Evolutionary conservation across 2,113 vertebrate species (phyloP).

Genomic region (Trogon surrucura): DNA sequence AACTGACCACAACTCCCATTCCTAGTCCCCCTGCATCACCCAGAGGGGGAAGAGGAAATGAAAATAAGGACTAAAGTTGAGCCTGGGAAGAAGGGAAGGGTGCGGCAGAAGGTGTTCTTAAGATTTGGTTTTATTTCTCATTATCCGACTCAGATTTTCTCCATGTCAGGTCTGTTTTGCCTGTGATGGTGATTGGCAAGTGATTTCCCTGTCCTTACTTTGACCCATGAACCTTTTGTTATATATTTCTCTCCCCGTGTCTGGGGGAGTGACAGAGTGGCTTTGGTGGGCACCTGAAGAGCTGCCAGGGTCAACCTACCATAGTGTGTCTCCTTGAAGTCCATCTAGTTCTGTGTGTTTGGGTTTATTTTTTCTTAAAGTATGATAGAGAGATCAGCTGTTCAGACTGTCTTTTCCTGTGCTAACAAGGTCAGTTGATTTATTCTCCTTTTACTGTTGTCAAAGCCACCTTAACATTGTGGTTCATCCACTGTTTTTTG

Average conservation of each 20-base stretch:
- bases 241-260: neutral
- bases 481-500: neutral
- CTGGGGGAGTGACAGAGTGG: accelerated
- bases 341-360: neutral
- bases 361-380: neutral
- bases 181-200: neutral
- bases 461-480: neutral
- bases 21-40: too few species aligned
- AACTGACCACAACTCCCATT: neutral
- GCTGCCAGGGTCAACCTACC: neutral
- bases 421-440: neutral
- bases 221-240: neutral
- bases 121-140: neutral
- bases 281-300: neutral
- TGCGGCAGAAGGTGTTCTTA: neutral
- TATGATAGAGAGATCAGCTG: neutral
- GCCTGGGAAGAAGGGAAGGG: neutral
- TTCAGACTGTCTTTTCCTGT: neutral
- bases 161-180: neutral
- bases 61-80: neutral
- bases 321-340: neutral
- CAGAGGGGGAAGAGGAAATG: neutral
- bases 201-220: neutral
- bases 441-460: neutral
- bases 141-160: neutral